These are phyloP conservation scores for Orthonychiurus folsomi DNA, from an alignment of 2,888 invertebrate genomes.

Conservation along the genomic window DNA sequence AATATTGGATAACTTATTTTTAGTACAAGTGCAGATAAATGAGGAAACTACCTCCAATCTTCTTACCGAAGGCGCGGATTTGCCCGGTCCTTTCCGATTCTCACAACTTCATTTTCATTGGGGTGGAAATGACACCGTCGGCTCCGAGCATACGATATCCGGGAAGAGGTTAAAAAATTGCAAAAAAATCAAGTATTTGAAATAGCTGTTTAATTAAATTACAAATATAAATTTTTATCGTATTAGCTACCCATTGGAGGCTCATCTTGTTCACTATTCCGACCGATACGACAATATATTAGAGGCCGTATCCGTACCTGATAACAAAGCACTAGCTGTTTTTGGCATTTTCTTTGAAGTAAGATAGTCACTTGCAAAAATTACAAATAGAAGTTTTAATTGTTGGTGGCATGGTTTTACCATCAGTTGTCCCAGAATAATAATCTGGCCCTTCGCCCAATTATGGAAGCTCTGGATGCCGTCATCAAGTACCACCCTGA, in stretches of 20 bases:
- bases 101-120: slow-evolving; percentile 38
- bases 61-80: slow-evolving; percentile 29
- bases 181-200: no score
- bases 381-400: slow-evolving; percentile 5
- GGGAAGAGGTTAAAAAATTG: slow-evolving; percentile 31
- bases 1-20: slow-evolving; percentile 8
- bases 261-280: slow-evolving; percentile 37
- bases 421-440: slow-evolving; percentile 24
- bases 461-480: slow-evolving; percentile 12
- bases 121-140: slow-evolving; percentile 28
- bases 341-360: slow-evolving; percentile 39
- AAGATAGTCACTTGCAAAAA: not conserved
- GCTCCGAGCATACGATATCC: slow-evolving; percentile 35
- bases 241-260: slow-evolving; percentile 33
- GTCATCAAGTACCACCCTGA: slow-evolving; percentile 15
- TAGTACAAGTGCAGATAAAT: slow-evolving; percentile 34
- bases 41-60: slow-evolving; percentile 26
- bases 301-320: slow-evolving; percentile 30
- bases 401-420: slow-evolving; percentile 3
- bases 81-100: slow-evolving; percentile 31
- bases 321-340: slow-evolving; percentile 35
- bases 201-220: slow-evolving; percentile 12
- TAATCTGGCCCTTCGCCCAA: slow-evolving; percentile 27
- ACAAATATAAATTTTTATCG: not conserved
- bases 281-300: slow-evolving; percentile 28